Conservation (phyloP, 2,113 vertebrate species). For the Urocynchramus pylzowi region DNA sequence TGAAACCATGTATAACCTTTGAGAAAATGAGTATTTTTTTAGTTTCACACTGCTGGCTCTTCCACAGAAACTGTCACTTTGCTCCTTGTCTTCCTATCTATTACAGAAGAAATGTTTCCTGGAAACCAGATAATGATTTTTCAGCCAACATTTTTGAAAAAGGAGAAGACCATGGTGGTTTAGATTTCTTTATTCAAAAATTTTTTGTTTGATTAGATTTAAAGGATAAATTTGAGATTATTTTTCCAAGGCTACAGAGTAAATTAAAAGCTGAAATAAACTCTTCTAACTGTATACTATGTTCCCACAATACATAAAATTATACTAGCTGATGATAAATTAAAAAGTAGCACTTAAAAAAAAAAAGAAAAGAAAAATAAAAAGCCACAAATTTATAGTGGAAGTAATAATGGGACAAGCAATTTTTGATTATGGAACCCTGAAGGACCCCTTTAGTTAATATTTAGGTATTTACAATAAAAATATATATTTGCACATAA, state of each 20-base stretch:
- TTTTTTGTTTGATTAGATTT: background rate
- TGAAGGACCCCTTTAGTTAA: background rate
- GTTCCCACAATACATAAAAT: background rate
- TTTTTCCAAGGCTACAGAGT: background rate
- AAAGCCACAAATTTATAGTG: background rate
- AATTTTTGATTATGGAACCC: background rate
- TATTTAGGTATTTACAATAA: background rate
- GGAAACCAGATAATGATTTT: background rate
- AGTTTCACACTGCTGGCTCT: background rate
- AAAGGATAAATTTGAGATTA: background rate
- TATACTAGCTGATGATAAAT: background rate
- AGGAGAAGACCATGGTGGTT: background rate
- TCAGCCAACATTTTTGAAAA: background rate
- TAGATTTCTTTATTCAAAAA: background rate
- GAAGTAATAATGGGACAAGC: background rate
- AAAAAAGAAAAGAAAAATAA: background rate
- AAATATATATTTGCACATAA: background rate
- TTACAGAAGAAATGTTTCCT: background rate
- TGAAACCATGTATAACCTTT: background rate
- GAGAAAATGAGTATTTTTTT: background rate
- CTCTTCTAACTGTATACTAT: background rate
- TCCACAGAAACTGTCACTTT: background rate
- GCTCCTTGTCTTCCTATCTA: background rate
- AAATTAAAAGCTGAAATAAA: background rate
- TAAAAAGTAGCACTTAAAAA: background rate